Base-by-base conservation (phyloP, 2,797 vertebrate species). In the Poecilia picta region DNA sequence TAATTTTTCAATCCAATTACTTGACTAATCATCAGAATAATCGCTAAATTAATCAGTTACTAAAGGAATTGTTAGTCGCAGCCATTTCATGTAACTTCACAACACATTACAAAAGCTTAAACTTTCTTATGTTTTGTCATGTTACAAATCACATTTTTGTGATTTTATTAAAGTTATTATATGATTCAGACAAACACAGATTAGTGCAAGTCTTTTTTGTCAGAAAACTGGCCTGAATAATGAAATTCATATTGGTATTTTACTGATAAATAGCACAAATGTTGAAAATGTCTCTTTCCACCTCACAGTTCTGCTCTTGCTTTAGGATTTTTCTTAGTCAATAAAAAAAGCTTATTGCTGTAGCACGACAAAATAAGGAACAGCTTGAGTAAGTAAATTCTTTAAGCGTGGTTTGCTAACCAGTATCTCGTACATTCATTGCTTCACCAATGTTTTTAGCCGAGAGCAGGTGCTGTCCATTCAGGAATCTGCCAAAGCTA, bases 391-490 rank as follows among this genome's bases (percentile, higher is more conserved):
- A 23, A 68, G 20, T 25, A 12, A 68, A 36, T n/a, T 5, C 12
- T 45, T 8, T n/a, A 45, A 45, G 2, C 20, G 8, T 8, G 41
- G 68, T 45, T 7, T 71, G 12, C 68, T 45, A 16, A 45, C 8
- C 41, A 16, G 73, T 39, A 12, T 75, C 78, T 3, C 5, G 8
- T 18, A 47, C 28, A 2, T 77, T 45, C 11, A 72, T 23, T 33
- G n/a, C 2, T 23, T 73, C 20, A 43, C 41, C 1, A 77, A 13
- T 76, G 11, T 79, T 89, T 87, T 43, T 85, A 99, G 98, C 84
- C 95, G 85, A 6, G 85, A 94, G 0, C 97, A 99, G 75, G 89
- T 99, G 43, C 76, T 90, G 12, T 95, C 93, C 15, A 91, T 99
- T 87, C 95, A 98, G 91, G 89, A 93, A 2, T 89, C 89, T 86